Percentiles rank a stretch among this genome's conserved stretches.
These are phyloP conservation scores for Arnoldichthys spilopterus DNA, from an alignment of 2,797 vertebrate genomes.

Conservation along the genomic window DNA sequence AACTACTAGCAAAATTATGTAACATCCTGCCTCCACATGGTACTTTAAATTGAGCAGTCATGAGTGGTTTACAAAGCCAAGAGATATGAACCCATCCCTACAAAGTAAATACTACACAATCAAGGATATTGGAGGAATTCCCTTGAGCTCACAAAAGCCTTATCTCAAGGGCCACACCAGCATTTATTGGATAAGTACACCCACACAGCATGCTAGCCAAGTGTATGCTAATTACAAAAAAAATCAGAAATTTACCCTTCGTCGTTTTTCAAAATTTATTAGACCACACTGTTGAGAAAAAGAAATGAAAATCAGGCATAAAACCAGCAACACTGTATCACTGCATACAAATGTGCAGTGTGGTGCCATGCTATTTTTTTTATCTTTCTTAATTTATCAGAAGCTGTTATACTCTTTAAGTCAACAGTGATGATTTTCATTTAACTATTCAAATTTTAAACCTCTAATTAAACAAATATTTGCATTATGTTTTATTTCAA, in stretches of 20 bases:
- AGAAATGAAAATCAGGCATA: neutral
- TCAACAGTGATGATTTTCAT: no score
- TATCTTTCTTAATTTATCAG: no score
- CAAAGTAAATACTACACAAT: neutral
- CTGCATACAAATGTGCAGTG: neutral
- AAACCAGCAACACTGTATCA: neutral
- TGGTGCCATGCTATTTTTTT: neutral
- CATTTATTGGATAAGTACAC: constrained; percentile 11
- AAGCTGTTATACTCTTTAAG: no score
- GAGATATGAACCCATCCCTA: constrained; percentile 15
- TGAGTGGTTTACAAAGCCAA: neutral
- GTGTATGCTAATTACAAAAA: neutral
- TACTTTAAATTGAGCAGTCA: constrained; percentile 4
- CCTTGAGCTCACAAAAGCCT: constrained; percentile 16
- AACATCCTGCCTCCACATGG: constrained; percentile 7
- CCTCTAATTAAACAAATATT: no score
- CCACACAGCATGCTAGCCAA: neutral
- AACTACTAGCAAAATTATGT: neutral
- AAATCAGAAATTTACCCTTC: constrained; percentile 78
- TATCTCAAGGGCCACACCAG: constrained; percentile 23
- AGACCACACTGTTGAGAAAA: constrained; percentile 77
- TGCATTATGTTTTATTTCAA: no score
- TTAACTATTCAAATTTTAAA: no score
- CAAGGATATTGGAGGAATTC: neutral
- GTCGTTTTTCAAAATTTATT: constrained; percentile 91